Percentiles rank a stretch among this genome's conserved stretches.
These are phyloP conservation scores for Spodoptera exigua DNA, from an alignment of 2,888 invertebrate genomes.

Conservation along the genomic window DNA sequence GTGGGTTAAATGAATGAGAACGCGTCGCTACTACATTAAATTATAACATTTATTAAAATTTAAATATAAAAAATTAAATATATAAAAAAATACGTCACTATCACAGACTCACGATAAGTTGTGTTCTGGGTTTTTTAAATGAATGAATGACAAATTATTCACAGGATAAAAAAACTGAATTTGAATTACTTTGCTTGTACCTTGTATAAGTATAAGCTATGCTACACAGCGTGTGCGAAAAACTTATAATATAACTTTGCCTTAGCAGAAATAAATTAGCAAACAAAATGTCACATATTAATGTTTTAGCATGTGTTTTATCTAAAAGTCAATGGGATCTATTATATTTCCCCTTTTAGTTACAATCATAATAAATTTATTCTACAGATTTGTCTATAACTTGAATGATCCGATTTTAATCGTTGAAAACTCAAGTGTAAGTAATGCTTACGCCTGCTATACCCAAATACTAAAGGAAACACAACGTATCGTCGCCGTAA, in stretches of 20 bases:
- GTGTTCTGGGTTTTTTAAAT: conserved; percentile 29
- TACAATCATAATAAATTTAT: conserved; percentile 6
- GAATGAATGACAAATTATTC: conserved; percentile 26
- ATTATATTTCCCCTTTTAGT: neutral
- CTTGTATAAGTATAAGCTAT: conserved; percentile 25
- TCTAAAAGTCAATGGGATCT: no score
- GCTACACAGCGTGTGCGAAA: neutral
- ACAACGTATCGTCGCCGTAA: conserved; percentile 6
- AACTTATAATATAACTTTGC: no score
- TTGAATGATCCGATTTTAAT: conserved; percentile 19
- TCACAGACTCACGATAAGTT: conserved; percentile 21
- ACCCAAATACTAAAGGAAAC: conserved; percentile 11
- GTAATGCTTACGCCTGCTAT: conserved; percentile 22
- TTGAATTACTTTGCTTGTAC: conserved; percentile 22
- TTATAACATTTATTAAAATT: conserved; percentile 22
- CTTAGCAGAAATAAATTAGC: no score
- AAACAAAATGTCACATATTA: no score
- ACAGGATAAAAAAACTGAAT: conserved; percentile 21
- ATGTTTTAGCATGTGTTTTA: no score
- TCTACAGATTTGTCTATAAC: conserved; percentile 12
- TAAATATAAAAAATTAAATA: conserved; percentile 7
- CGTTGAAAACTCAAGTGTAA: conserved; percentile 19
- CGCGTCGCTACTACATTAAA: conserved; percentile 24
- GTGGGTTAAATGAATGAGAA: conserved; percentile 23
- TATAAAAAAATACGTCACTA: conserved; percentile 15